Evolutionary conservation across 64 coral and sea anemone genomes (phyloP), one percentile per base, ranked within the genome.

Genomic region (Montipora cactus): DNA sequence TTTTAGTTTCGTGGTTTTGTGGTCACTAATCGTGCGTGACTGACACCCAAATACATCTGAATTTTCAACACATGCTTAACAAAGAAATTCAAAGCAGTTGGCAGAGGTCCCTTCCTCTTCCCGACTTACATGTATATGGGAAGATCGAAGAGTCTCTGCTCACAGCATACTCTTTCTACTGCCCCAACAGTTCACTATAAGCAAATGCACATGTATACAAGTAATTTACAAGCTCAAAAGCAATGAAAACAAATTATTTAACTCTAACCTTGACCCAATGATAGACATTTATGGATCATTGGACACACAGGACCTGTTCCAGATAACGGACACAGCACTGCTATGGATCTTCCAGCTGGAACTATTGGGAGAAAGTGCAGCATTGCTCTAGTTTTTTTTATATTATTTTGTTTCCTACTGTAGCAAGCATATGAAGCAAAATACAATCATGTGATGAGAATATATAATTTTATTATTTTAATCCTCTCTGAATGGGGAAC

Each of bases 261-360:
- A 20, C 48, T 19, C 50, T 44, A 75, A 99, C 98, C 95, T 96
- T 95, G 83, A 67, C 98, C 98, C 50, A 99, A 78, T 12, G 95
- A 94, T 49, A 99, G 98, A 75, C 95, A 96, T 69, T 96, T 99
- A 89, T 99, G 95, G 62, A 96, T 77, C 98, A 99, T 99, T 37
- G 98, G 89, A 64, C 91, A 96, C 59, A 91, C 64, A 52, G 95
- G 89, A 14, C 98, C 98, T 74, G 89, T 89, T 19, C 98, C 98
- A 50, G 95, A 83, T 6, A 99, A 16, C 46, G 98, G 98, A 77
- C 98, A 99, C 70, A 99, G 50, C 9, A 99, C 83, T 69, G 98
- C 98, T 79, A 99, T 96, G 23, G 98, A 91, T 90, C 90, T 89
- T 19, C 98, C 92, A 55, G 87, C 68, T 8, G 79, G 74, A 51